Base-by-base conservation (phyloP, 2,888 invertebrate genomes). In the Microctonus hyperodae region DNA sequence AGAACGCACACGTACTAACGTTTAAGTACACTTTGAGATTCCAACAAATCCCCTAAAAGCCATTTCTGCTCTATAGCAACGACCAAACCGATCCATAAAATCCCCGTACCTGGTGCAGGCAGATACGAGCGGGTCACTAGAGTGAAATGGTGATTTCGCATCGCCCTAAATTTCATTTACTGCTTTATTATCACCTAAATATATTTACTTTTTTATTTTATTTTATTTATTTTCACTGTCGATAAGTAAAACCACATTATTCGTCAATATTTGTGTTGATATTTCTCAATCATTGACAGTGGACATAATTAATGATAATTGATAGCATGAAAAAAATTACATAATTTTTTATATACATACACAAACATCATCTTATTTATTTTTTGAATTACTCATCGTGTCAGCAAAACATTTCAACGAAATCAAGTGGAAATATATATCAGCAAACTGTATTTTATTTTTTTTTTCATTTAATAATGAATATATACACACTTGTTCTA, bases 121-220 rank as follows among this genome's bases (percentile, higher is more conserved):
- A 72, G 78, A 73, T 73, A 82, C 82, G 72, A 72, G 73, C 72
- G 79, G 81, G 82, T 83, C 80, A 82, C 79, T 78, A 69, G 79
- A 78, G 78, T 73, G 78, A 70, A 71, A 70, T 67, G 72, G 63
- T 33, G 51, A 59, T 22, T 6, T 50, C 37, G 31, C 59, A 57
- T 16, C 37, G 40, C 53, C 66, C 65, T 69, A 65, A 53, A 61
- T 64, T 64, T 64, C 22, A 50, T 33, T 33, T 23, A 20, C 20
- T 11, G 20, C 13, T 9, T 23, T 9, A 6, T 28, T 3, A 28
- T 28, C 3, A 5, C 7, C 28, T 28, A 5, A 7, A 28, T 28
- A 5, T 28, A 5, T 28, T 28, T 28, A 28, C 4, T 28, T 5
- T 28, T 28, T 28, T 28, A 5, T 5, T 28, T 28, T 28, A 28